These are phyloP conservation scores for Syrmaticus mikado DNA, from an alignment of 2,113 vertebrate species.

Conservation along the genomic window DNA sequence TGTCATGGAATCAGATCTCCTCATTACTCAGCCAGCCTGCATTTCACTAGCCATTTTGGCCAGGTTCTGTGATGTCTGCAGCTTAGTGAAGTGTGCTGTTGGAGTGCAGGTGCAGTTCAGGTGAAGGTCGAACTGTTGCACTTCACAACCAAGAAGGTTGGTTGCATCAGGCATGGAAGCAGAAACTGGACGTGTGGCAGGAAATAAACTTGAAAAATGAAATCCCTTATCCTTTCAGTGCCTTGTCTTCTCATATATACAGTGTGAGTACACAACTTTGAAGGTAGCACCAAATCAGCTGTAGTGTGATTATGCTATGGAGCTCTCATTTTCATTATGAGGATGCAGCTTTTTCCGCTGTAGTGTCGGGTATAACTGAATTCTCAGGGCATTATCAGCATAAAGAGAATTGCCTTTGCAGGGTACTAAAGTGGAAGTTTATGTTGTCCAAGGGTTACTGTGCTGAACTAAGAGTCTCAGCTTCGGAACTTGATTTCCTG, in stretches of 20 bases:
- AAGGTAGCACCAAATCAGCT: background rate
- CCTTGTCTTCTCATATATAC: fast-evolving
- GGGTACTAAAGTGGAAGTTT: background rate
- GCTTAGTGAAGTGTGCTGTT: fast-evolving
- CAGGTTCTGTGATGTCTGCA: background rate
- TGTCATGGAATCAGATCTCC: background rate
- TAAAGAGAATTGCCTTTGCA: background rate
- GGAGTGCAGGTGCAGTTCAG: background rate
- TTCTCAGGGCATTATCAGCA: background rate
- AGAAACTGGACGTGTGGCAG: background rate
- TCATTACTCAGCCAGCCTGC: background rate
- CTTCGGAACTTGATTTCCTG: background rate
- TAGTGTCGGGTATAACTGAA: background rate
- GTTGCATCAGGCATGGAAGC: background rate
- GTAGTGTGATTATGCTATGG: background rate
- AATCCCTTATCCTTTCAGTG: background rate
- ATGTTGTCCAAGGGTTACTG: background rate
- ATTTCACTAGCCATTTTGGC: fast-evolving
- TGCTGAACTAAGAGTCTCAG: background rate
- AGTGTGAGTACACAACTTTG: fast-evolving
- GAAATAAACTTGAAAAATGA: background rate
- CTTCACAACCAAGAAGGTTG: background rate
- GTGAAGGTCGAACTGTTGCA: background rate
- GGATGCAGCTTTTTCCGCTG: background rate
- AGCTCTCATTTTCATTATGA: fast-evolving